These are phyloP conservation scores for Trichomalopsis sarcophagae DNA, from an alignment of 1,140 invertebrate species.

Conservation along the genomic window DNA sequence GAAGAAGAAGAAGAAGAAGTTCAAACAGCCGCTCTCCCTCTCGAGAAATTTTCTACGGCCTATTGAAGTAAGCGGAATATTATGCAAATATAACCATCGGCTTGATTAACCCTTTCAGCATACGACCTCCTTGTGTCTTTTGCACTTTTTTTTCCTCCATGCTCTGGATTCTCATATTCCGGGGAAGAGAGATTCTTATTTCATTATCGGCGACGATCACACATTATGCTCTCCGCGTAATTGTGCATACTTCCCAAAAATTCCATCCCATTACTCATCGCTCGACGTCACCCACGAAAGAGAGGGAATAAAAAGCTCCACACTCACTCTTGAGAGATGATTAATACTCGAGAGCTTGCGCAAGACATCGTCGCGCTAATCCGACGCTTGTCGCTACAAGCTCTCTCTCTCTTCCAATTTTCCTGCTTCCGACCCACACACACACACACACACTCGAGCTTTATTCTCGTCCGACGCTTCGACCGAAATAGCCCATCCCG, in stretches of 20 bases:
- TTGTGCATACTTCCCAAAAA: too few relatives aligned
- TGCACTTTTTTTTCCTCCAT: neutral
- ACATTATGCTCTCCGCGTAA: too few relatives aligned
- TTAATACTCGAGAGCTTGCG: neutral
- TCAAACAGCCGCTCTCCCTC: conserved; percentile 13
- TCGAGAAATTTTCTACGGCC: conserved; percentile 10
- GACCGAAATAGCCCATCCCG: neutral
- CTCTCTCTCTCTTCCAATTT: neutral
- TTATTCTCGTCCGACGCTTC: neutral
- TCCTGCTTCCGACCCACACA: neutral
- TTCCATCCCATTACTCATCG: too few relatives aligned
- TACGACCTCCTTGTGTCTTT: neutral
- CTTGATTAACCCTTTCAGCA: neutral
- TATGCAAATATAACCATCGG: conserved; percentile 21
- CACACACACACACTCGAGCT: neutral
- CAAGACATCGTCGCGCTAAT: neutral
- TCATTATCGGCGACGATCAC: neutral
- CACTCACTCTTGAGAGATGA: neutral
- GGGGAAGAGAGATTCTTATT: neutral
- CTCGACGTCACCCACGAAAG: too few relatives aligned
- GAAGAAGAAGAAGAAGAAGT: neutral
- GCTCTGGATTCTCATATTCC: neutral
- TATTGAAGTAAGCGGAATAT: conserved; percentile 8
- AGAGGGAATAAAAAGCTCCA: too few relatives aligned
- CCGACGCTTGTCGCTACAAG: neutral